These are phyloP conservation scores for Glossosoma conforme DNA, from an alignment of 1,140 invertebrate species.

Conservation along the genomic window DNA sequence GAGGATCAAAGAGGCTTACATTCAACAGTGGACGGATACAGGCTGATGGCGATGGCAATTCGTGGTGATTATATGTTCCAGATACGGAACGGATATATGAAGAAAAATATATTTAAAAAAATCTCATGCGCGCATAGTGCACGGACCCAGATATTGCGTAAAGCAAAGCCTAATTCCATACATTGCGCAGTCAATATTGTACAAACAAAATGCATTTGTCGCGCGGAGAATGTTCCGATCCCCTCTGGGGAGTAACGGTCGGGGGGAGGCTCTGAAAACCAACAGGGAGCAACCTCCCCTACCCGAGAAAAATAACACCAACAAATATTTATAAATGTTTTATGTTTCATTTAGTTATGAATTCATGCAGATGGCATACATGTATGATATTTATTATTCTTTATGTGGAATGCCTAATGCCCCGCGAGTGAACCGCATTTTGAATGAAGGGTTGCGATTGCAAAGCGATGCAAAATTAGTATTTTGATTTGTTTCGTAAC, in stretches of 20 bases:
- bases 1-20: too few species aligned
- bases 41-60: too few species aligned
- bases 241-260: neutral
- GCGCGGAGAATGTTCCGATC: conserved; percentile 12
- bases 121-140: neutral
- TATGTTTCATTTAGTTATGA: conserved; percentile 32
- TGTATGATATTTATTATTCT: too few species aligned
- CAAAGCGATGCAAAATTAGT: too few species aligned
- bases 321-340: conserved; percentile 34
- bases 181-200: conserved; percentile 19
- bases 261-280: neutral
- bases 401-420: conserved; percentile 13
- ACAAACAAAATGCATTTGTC: conserved; percentile 25
- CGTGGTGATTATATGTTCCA: too few species aligned
- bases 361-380: too few species aligned
- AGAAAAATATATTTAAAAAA: neutral
- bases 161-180: conserved; percentile 11
- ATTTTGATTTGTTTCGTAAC: too few species aligned
- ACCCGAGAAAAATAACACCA: conserved; percentile 28
- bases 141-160: neutral
- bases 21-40: too few species aligned
- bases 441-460: too few species aligned
- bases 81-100: too few species aligned
- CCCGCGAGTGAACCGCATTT: conserved; percentile 13
- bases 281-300: conserved; percentile 20